These are phyloP conservation scores for Drosophila austrosaltans DNA, from an alignment of 2,888 invertebrate genomes.

Conservation along the genomic window DNA sequence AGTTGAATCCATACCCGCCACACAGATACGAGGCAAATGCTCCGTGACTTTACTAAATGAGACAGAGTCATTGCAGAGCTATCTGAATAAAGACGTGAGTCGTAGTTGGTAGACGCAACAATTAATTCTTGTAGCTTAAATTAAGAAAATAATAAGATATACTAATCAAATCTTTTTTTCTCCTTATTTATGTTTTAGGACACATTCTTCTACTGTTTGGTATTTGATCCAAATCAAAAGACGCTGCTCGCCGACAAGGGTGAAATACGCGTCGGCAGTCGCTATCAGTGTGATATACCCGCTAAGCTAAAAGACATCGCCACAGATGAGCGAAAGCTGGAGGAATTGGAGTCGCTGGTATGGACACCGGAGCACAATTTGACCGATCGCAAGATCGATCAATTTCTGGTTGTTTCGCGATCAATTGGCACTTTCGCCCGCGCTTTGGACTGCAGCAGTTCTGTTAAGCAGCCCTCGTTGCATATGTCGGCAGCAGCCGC, in stretches of 20 bases:
- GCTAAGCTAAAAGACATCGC: constrained; percentile 91
- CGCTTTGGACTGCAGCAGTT: constrained; percentile 98
- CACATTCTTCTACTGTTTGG: constrained; percentile 99
- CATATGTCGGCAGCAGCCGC: constrained; percentile 99
- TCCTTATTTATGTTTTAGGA: constrained; percentile 87
- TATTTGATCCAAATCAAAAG: constrained; percentile 99
- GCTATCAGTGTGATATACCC: constrained; percentile 98
- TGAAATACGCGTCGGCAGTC: constrained; percentile 95
- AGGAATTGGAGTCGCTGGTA: constrained; percentile 94
- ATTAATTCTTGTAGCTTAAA: not conserved
- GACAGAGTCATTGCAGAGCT: constrained; percentile 97
- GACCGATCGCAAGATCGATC: constrained; percentile 98
- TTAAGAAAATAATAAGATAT: not conserved
- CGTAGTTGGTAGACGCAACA: constrained; percentile 75
- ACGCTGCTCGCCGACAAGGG: constrained; percentile 99
- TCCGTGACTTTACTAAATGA: constrained; percentile 99
- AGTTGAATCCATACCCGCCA: constrained; percentile 99
- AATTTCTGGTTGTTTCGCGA: constrained; percentile 96
- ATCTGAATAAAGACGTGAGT: constrained; percentile 97
- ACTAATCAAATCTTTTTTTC: not conserved
- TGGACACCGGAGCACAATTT: constrained; percentile 97
- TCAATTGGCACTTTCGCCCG: constrained; percentile 99
- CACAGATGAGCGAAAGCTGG: constrained; percentile 86
- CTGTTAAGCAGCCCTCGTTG: constrained; percentile 98
- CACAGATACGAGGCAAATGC: constrained; percentile 99